Conservation (phyloP, 2,888 invertebrate species). For the Brenthis hecate region DNA sequence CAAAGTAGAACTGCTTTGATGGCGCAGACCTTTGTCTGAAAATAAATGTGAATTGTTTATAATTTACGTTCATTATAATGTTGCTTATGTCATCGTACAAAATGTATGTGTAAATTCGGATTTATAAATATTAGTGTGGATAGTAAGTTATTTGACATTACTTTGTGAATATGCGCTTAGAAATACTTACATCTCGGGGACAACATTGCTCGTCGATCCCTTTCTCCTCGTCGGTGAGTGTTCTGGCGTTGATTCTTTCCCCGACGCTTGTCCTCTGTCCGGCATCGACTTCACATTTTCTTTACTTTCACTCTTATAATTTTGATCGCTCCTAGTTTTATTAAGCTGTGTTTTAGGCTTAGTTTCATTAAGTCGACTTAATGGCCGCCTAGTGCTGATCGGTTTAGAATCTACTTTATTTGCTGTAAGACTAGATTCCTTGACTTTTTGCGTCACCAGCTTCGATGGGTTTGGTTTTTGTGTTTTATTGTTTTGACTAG, state of each 20-base stretch:
- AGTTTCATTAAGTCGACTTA: constrained; percentile 61
- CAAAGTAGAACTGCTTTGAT: constrained; percentile 87
- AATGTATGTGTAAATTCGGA: no score
- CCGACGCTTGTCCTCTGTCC: constrained; percentile 83
- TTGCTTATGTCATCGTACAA: no score
- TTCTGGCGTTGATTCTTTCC: constrained; percentile 85
- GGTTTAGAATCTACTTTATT: constrained; percentile 53
- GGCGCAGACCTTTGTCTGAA: constrained; percentile 61
- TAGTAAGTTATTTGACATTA: background rate
- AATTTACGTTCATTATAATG: background rate
- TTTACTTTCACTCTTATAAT: constrained; percentile 60
- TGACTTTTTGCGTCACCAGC: constrained; percentile 68
- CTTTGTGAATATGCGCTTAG: background rate
- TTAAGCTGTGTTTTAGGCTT: constrained; percentile 51
- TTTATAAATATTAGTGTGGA: no score
- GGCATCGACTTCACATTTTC: constrained; percentile 63
- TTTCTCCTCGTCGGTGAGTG: constrained; percentile 78
- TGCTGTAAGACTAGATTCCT: constrained; percentile 76
- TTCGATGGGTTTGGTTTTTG: constrained; percentile 75
- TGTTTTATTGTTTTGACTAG: constrained; percentile 73
- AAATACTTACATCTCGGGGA: constrained; percentile 61
- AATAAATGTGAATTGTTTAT: constrained; percentile 13
- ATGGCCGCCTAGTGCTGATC: constrained; percentile 54
- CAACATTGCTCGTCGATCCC: constrained; percentile 46
- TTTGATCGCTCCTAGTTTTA: constrained; percentile 47